Percentiles rank a stretch among this genome's conserved stretches.
Conservation (phyloP, 2,888 invertebrate species). For the Terebella lapidaria region DNA sequence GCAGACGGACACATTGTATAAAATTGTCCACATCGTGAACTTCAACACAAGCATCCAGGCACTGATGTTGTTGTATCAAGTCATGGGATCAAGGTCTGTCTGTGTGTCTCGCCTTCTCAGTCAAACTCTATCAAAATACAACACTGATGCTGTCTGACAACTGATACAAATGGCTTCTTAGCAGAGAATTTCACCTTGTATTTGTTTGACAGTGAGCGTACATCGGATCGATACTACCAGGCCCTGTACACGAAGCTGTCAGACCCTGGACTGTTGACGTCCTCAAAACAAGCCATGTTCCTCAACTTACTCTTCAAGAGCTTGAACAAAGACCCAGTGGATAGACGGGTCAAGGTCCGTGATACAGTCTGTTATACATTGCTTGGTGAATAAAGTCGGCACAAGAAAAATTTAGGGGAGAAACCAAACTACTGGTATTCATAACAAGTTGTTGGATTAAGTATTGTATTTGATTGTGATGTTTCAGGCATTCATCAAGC, state of each 20-base stretch:
- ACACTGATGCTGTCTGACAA: too few species aligned
- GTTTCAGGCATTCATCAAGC: slow-evolving; percentile 75
- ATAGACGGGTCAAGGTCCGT: slow-evolving; percentile 44
- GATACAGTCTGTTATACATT: too few species aligned
- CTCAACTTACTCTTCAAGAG: slow-evolving; percentile 83
- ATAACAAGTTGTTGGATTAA: too few species aligned
- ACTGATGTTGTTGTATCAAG: slow-evolving; percentile 63
- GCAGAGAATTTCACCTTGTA: background rate
- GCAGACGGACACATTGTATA: slow-evolving; percentile 73
- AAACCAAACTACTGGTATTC: too few species aligned
- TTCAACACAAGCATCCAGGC: slow-evolving; percentile 66
- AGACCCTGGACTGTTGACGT: slow-evolving; percentile 65
- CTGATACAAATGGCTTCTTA: too few species aligned
- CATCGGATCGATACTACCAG: slow-evolving; percentile 64
- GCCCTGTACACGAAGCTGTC: slow-evolving; percentile 83
- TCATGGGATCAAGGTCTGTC: slow-evolving; percentile 54
- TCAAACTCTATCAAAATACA: too few species aligned
- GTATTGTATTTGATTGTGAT: too few species aligned
- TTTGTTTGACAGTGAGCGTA: slow-evolving; percentile 38
- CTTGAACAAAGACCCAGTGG: slow-evolving; percentile 71
- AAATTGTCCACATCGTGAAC: slow-evolving; percentile 73
- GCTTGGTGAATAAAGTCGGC: background rate
- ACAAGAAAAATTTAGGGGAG: background rate
- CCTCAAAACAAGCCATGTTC: slow-evolving; percentile 64
- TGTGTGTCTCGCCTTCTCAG: too few species aligned